A percentile compares a stretch with the other conserved stretches of the same genome.
Conservation (phyloP, 2,797 vertebrate genomes). For the Acipenser transmontanus region DNA sequence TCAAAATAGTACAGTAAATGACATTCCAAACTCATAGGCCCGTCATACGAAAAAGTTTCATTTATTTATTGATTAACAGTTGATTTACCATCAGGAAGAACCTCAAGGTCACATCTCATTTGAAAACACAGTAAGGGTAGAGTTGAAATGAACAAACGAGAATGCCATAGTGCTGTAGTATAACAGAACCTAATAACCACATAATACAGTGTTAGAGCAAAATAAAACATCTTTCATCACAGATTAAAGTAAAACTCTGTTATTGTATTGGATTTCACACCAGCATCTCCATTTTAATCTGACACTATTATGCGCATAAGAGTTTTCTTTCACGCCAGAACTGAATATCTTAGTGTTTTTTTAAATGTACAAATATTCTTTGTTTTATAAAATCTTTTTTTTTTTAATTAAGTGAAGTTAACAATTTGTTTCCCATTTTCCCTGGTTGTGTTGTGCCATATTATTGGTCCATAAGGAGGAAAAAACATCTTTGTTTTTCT, state of each 20-base stretch:
- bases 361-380: conserved; percentile 48
- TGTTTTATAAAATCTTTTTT: conserved; percentile 59
- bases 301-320: no score
- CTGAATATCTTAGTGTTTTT: conserved; percentile 36
- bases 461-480: conserved; percentile 43
- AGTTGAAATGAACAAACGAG: no score
- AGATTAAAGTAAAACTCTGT: no score
- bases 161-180: no score
- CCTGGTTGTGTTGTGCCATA: conserved; percentile 44
- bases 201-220: no score
- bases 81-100: neutral
- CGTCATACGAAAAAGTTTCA: neutral
- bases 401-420: conserved; percentile 32
- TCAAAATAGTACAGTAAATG: neutral
- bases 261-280: no score
- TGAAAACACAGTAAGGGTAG: no score
- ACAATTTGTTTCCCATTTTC: conserved; percentile 8
- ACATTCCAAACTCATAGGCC: neutral
- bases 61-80: neutral
- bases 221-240: no score
- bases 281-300: no score
- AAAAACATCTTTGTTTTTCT: conserved; percentile 21
- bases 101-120: no score
- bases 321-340: no score
- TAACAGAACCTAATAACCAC: no score